A percentile compares a stretch with the other conserved stretches of the same genome.
phyloP scores from a whole-genome alignment of 2,797 vertebrate species.

The Eptatretus atami region DNA sequence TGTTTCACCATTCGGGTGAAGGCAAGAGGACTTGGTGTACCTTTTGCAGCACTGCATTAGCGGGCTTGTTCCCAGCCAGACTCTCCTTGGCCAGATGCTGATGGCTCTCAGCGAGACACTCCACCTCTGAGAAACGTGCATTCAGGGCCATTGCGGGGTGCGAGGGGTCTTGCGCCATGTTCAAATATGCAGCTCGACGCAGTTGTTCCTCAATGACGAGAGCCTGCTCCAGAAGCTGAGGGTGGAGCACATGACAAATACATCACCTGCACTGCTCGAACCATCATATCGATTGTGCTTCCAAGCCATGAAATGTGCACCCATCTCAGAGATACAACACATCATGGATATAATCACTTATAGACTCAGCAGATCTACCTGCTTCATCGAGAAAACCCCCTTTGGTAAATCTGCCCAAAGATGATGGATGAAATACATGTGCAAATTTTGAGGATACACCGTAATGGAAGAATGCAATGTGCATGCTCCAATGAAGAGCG shows the following conservation, averaged over 20 bases:
- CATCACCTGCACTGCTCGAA: too few relatives aligned
- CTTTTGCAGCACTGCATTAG: slow-evolving; percentile 86
- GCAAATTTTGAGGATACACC: too few relatives aligned
- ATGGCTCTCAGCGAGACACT: slow-evolving; percentile 79
- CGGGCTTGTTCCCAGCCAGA: slow-evolving; percentile 74
- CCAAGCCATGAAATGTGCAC: too few relatives aligned
- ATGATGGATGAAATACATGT: too few relatives aligned
- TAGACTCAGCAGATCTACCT: too few relatives aligned
- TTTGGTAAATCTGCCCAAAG: too few relatives aligned
- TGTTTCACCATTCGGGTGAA: slow-evolving; percentile 15
- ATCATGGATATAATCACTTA: too few relatives aligned
- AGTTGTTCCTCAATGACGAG: slow-evolving; percentile 86
- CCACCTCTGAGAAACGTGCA: slow-evolving; percentile 63
- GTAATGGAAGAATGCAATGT: too few relatives aligned
- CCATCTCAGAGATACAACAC: too few relatives aligned
- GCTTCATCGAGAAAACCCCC: too few relatives aligned
- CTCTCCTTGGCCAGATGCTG: slow-evolving; percentile 93
- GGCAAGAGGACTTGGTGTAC: slow-evolving; percentile 20
- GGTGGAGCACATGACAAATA: neutral
- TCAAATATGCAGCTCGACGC: slow-evolving; percentile 62
- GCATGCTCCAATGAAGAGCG: too few relatives aligned
- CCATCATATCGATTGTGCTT: too few relatives aligned
- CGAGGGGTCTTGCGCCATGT: slow-evolving; percentile 79
- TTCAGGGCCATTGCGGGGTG: slow-evolving; percentile 92
- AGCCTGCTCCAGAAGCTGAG: slow-evolving; percentile 60